These are phyloP conservation scores for Scolanthus callimorphus DNA, from an alignment of 92 coral and sea anemone genomes.

Conservation along the genomic window DNA sequence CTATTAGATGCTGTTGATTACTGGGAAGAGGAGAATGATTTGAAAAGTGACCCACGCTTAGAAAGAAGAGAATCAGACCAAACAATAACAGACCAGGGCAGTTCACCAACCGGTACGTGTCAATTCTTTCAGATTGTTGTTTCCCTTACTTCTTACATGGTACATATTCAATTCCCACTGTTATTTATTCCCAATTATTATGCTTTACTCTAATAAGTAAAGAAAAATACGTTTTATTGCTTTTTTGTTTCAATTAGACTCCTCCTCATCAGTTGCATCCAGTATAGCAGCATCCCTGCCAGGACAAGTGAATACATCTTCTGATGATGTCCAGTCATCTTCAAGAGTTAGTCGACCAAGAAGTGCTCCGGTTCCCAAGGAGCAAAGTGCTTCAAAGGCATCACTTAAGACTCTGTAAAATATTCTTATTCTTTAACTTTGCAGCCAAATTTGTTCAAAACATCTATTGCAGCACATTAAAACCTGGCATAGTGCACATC, in stretches of 20 bases:
- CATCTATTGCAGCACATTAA: too few relatives aligned
- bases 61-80: neutral
- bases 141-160: too few relatives aligned
- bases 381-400: conserved; percentile 14
- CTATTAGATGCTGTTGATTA: conserved; percentile 64
- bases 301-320: conserved; percentile 64
- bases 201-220: too few relatives aligned
- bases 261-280: conserved; percentile 53
- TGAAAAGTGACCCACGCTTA: neutral
- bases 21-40: conserved; percentile 52
- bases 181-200: too few relatives aligned
- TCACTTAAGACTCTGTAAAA: conserved; percentile 20
- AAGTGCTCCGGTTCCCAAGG: conserved; percentile 19
- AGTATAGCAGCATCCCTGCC: conserved; percentile 76
- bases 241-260: conserved; percentile 21
- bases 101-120: conserved; percentile 30
- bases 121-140: too few relatives aligned
- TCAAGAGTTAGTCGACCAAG: conserved; percentile 15
- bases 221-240: too few relatives aligned
- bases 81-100: neutral
- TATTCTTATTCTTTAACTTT: too few relatives aligned
- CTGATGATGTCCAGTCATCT: conserved; percentile 17
- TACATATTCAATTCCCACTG: too few relatives aligned
- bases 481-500: too few relatives aligned
- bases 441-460: too few relatives aligned